Percentiles rank a stretch among this genome's conserved stretches.
These are phyloP conservation scores for Carposina sasakii DNA, from an alignment of 1,140 invertebrate species.

Conservation along the genomic window DNA sequence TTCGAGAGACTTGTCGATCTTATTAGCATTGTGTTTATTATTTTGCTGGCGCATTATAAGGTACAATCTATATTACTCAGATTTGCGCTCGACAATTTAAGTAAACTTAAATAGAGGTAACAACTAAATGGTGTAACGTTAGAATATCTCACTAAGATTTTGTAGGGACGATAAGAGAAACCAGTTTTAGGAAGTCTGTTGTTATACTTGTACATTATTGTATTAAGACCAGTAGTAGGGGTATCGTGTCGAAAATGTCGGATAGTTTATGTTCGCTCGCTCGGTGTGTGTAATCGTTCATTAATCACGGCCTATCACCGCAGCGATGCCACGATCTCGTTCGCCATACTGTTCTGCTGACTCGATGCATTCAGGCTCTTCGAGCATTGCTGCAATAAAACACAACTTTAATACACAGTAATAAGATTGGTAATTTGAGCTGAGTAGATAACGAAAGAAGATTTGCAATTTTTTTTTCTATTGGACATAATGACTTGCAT, in stretches of 20 bases:
- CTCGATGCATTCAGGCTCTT: slow-evolving; percentile 64
- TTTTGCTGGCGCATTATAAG: no score
- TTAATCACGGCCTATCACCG: slow-evolving; percentile 66
- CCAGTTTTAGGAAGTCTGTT: no score
- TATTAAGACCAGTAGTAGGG: not conserved
- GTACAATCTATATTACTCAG: not conserved
- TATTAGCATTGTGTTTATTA: no score
- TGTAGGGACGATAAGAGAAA: no score
- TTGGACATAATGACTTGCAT: no score
- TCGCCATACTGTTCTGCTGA: slow-evolving; percentile 68
- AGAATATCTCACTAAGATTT: no score
- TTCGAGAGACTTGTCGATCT: no score
- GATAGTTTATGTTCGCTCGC: slow-evolving; percentile 43
- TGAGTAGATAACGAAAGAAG: no score
- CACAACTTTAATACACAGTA: no score
- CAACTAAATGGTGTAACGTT: no score
- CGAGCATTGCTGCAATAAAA: slow-evolving; percentile 59
- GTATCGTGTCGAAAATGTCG: slow-evolving; percentile 31
- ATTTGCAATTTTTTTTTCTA: no score
- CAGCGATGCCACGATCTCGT: slow-evolving; percentile 65
- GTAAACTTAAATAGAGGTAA: not conserved
- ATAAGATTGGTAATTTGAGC: no score
- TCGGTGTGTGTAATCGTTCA: slow-evolving; percentile 40
- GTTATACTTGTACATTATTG: not conserved
- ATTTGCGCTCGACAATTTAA: not conserved